Evolutionary conservation across 2,797 vertebrate species (phyloP).

Genomic region (Lagorchestes hirsutus): DNA sequence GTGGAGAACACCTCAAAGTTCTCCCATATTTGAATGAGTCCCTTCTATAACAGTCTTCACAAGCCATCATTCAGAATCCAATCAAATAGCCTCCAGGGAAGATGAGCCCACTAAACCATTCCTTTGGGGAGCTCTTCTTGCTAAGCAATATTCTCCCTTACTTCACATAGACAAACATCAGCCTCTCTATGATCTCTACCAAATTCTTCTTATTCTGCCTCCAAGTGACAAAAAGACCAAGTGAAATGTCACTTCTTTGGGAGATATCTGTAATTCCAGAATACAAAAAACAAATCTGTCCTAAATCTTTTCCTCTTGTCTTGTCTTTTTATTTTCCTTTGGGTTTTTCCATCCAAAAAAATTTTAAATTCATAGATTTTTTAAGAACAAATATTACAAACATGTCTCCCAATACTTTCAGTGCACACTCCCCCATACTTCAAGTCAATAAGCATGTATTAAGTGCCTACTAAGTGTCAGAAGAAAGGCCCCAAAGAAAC

Average conservation of each 20-base stretch:
- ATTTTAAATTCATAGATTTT: not conserved
- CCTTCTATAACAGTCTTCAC: not conserved
- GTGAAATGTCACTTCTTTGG: not conserved
- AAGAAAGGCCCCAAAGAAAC: not conserved
- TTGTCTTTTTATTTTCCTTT: not conserved
- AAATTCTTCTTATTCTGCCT: not conserved
- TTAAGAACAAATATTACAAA: not conserved
- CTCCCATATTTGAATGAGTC: not conserved
- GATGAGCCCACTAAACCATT: not conserved
- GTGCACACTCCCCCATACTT: not conserved
- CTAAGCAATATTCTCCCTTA: not conserved
- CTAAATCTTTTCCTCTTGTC: not conserved
- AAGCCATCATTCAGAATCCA: not conserved
- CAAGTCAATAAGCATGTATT: not conserved
- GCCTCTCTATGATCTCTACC: not conserved
- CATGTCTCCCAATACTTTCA: not conserved
- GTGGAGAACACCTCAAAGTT: not conserved
- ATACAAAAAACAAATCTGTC: not conserved
- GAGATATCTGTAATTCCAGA: not conserved
- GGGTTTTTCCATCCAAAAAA: not conserved
- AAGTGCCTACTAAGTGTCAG: not conserved
- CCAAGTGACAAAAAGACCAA: not conserved
- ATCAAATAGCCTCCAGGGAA: not conserved
- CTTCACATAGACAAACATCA: not conserved
- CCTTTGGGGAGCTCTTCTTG: not conserved